Evolutionary conservation across 1,140 invertebrate genomes (phyloP), one percentile per base, ranked within the genome.

Genomic region (Mycetomoellerius zeteki): DNA sequence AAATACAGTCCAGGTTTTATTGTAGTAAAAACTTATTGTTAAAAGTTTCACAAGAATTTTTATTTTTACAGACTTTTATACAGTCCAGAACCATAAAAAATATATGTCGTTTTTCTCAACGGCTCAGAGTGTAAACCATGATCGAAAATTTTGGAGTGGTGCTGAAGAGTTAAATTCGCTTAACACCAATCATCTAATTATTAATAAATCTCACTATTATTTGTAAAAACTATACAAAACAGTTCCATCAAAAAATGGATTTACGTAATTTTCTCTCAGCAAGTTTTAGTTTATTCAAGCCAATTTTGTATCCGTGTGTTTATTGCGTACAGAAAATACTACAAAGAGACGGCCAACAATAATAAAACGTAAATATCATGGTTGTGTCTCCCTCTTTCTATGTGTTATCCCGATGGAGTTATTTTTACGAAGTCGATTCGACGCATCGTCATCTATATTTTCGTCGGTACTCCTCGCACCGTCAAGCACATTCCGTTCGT

Each of bases 321-420:
- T 33, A 67, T 67, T n/a, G 24, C 43, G n/a, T 21, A 27, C 43
- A 12, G n/a, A 80, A 43, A 80, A 80, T 80, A 80, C 14, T 3
- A 58, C 78, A 47, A 82, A 72, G 33, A 30, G 67, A 27, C 30
- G 21, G 33, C 24, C 12, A 58, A 47, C 67, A 24, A 73, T 30
- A 73, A 82, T 73, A 73, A 72, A 82, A 58, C 37, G 14, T 30
- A 60, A 82, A 16, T 82, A 82, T 73, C 37, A 10, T 56, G 33
- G 6, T 33, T 3, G 8, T 58, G 5, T 60, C 10, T 60, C 56
- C 10, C 56, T 60, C 8, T 62, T 24, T 5, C 24, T 24, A 43
- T 10, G 2, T 27, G 30, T 58, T 73, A 72, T 47, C 33, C 19
- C 33, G 47, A 30, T 24, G n/a, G 7, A 24, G 24, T 82, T 73